phyloP scores from a whole-genome alignment of 2,797 vertebrate genomes.

The Epinephelus malabaricus region DNA sequence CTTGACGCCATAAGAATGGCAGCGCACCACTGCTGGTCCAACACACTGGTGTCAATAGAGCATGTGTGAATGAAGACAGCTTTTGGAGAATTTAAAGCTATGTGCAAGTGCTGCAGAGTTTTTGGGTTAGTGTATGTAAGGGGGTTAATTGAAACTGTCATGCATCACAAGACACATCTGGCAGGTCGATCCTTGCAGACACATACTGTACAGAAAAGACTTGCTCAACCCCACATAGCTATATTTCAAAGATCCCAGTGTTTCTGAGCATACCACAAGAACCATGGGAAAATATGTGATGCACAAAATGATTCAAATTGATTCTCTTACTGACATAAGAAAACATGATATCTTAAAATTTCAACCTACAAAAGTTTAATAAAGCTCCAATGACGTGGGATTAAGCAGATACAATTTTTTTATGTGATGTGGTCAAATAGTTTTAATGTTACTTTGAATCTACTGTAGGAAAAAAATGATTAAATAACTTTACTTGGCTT shows the following conservation, averaged over 20 bases:
- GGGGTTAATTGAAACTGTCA: not conserved
- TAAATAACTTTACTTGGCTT: not conserved
- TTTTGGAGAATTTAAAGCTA: constrained; percentile 18
- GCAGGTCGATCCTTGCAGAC: not conserved
- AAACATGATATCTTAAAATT: no score
- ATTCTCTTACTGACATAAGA: not conserved
- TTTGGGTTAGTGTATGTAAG: not conserved
- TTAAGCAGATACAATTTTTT: not conserved
- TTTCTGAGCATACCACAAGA: not conserved
- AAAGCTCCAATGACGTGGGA: not conserved
- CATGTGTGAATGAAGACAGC: constrained; percentile 41
- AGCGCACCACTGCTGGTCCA: constrained; percentile 12
- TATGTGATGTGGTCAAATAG: not conserved
- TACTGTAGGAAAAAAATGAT: not conserved
- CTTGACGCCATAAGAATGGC: constrained; percentile 38
- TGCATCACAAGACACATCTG: not conserved
- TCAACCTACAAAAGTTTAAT: not conserved
- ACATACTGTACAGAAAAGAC: not conserved
- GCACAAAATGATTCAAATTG: not conserved
- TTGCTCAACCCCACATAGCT: not conserved
- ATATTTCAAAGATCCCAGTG: not conserved
- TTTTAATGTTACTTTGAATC: not conserved
- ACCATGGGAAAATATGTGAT: not conserved
- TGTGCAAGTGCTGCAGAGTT: not conserved
- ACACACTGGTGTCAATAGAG: constrained; percentile 55